Evolutionary conservation across 2,888 invertebrate species (phyloP).

Genomic region (Mimumesa dahlbomi): DNA sequence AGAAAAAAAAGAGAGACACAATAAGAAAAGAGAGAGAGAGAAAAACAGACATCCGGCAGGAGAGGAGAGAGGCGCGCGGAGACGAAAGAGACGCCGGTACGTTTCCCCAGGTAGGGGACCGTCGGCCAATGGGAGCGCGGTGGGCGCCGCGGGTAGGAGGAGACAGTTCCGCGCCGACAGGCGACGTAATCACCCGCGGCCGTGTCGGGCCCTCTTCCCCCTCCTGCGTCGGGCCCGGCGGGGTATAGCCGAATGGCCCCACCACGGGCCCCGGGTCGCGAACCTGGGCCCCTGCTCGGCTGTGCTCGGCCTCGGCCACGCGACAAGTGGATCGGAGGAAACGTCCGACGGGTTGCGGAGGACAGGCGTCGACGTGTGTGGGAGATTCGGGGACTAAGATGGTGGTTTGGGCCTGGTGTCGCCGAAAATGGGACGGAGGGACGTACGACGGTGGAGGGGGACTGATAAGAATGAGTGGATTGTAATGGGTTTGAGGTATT

Average conservation of each 20-base stretch:
- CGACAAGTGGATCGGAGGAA: too few relatives aligned
- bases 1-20: constrained; percentile 26
- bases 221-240: constrained; percentile 44
- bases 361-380: too few relatives aligned
- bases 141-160: constrained; percentile 79
- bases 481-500: too few relatives aligned
- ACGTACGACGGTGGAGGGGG: too few relatives aligned
- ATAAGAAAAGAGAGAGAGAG: constrained; percentile 39
- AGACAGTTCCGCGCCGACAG: constrained; percentile 79
- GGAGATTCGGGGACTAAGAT: too few relatives aligned
- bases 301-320: constrained; percentile 48
- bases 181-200: constrained; percentile 79
- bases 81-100: constrained; percentile 56
- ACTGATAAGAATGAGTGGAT: too few relatives aligned
- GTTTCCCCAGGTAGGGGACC: constrained; percentile 67
- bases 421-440: too few relatives aligned
- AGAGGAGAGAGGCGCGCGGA: constrained; percentile 40
- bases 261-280: constrained; percentile 60
- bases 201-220: constrained; percentile 65
- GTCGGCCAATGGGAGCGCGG: constrained; percentile 74
- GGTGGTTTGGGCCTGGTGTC: too few relatives aligned
- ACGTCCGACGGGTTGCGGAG: too few relatives aligned
- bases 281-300: constrained; percentile 42
- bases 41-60: constrained; percentile 22
- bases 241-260: constrained; percentile 29